These are phyloP conservation scores for Trachemys scripta DNA, from an alignment of 2,113 vertebrate species.

Conservation along the genomic window DNA sequence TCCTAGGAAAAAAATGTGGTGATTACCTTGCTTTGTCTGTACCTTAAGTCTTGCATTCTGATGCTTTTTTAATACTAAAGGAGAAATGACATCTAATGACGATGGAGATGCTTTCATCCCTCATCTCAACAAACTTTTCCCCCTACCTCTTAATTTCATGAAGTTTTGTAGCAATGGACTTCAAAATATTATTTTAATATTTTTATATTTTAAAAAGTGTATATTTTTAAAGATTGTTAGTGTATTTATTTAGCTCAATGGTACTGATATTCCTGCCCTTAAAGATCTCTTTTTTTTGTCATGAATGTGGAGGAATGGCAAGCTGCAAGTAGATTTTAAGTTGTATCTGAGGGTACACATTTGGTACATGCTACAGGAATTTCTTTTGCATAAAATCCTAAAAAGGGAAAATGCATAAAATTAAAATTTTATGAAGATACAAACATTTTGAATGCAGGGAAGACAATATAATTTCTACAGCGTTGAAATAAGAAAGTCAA, in stretches of 20 bases:
- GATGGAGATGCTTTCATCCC: background rate
- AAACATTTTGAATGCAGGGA: background rate
- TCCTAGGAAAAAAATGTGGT: background rate
- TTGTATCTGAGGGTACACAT: background rate
- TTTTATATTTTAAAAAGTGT: background rate
- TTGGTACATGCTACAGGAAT: background rate
- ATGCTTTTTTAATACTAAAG: background rate
- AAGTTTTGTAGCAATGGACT: background rate
- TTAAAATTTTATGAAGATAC: background rate
- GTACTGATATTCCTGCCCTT: background rate
- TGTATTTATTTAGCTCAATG: background rate
- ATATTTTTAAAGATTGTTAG: background rate
- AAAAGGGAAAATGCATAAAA: background rate
- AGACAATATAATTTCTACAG: rapidly evolving
- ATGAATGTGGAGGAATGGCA: background rate
- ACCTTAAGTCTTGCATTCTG: background rate
- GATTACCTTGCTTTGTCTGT: background rate
- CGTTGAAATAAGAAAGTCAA: background rate
- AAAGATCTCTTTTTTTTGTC: background rate
- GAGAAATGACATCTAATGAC: background rate
- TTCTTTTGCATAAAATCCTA: background rate
- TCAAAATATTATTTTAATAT: background rate
- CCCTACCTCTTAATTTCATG: background rate
- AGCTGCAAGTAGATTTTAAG: background rate
- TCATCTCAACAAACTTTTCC: background rate